Percentiles rank a stretch among this genome's conserved stretches.
Conservation (phyloP, 92 coral and sea anemone genomes). For the Epizoanthus illoricatus region DNA sequence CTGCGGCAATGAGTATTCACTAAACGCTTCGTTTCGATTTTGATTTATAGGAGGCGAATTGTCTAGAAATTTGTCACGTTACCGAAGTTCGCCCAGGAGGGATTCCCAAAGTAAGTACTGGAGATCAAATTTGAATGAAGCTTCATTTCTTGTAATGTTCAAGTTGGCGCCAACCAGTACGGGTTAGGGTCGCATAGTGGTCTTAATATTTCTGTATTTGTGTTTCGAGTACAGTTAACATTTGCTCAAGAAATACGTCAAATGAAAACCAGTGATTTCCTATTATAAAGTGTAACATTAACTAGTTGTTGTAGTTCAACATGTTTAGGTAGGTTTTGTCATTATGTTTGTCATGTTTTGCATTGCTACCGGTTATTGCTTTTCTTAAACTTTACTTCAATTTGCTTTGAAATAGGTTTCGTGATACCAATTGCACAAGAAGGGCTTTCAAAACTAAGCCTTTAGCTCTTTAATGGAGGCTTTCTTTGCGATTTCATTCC, state of each 20-base stretch:
- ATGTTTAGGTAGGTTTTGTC: neutral
- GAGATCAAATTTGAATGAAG: neutral
- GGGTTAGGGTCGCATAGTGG: constrained; percentile 18
- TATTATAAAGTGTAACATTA: neutral
- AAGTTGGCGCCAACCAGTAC: neutral
- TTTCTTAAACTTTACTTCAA: neutral
- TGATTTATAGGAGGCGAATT: constrained; percentile 60
- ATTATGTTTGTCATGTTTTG: neutral
- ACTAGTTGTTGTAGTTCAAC: neutral
- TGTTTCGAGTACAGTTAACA: neutral
- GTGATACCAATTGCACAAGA: constrained; percentile 1
- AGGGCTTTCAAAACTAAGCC: neutral
- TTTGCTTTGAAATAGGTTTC: neutral
- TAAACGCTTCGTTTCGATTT: constrained; percentile 21
- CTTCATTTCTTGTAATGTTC: neutral
- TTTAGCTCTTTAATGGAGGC: too few species aligned
- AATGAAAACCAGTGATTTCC: neutral
- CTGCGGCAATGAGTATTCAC: neutral
- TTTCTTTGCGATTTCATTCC: neutral
- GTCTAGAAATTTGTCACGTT: constrained; percentile 73
- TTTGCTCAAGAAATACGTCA: neutral
- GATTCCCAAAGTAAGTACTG: constrained; percentile 70
- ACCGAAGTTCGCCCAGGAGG: constrained; percentile 78
- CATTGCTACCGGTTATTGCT: neutral
- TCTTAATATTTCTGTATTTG: neutral